phyloP scores from a whole-genome alignment of 64 coral and sea anemone species.

The Pocillopora damicornis region DNA sequence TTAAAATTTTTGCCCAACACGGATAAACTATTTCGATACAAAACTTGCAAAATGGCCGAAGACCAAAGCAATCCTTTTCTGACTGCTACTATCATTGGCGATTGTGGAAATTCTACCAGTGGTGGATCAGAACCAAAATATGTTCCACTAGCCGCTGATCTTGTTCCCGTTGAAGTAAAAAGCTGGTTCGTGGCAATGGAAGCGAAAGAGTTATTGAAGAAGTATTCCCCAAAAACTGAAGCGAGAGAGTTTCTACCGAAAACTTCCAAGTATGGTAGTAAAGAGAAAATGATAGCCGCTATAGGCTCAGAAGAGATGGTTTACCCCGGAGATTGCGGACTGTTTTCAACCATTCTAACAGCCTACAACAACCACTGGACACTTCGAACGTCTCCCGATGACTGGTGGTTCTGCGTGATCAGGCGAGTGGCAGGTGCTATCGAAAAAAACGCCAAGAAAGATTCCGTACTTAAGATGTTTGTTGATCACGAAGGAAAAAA shows the following conservation, averaged over 20 bases:
- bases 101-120: not conserved
- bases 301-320: constrained; percentile 46
- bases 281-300: not conserved
- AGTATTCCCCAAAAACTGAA: not conserved
- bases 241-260: not conserved
- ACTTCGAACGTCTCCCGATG: constrained; percentile 61
- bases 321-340: constrained; percentile 24
- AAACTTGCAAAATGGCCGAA: not conserved
- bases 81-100: too few relatives aligned
- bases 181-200: not conserved
- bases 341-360: constrained; percentile 39
- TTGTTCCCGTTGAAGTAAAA: not conserved
- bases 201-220: not conserved
- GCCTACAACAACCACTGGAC: constrained; percentile 68
- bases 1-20: not conserved
- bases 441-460: constrained; percentile 41
- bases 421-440: constrained; percentile 37
- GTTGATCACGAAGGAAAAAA: constrained; percentile 61
- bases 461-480: constrained; percentile 54
- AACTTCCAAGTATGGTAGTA: not conserved
- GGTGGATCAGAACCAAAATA: not conserved
- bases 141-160: not conserved
- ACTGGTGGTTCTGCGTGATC: constrained; percentile 66
- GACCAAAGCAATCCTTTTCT: not conserved
- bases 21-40: not conserved